Evolutionary conservation across 2,888 invertebrate species (phyloP).

Genomic region (Drosophila prostipennis): DNA sequence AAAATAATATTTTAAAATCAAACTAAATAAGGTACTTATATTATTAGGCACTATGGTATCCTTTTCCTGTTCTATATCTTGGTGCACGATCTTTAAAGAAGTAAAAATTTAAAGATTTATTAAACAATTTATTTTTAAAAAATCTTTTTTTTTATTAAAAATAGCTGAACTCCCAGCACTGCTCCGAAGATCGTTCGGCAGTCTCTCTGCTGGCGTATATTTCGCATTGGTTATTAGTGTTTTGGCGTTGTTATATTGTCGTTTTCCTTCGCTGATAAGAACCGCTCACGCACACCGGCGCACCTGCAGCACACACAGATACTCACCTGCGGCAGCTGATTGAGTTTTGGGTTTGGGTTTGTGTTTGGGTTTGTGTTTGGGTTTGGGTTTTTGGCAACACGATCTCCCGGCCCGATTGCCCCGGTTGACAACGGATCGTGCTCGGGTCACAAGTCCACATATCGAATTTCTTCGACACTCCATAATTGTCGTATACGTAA

Average conservation of each 20-base stretch:
- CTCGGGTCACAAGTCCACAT: constrained; percentile 70
- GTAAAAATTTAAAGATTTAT: no score
- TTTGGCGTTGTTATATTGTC: constrained; percentile 60
- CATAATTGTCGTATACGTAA: constrained; percentile 44
- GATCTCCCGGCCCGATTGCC: constrained; percentile 39
- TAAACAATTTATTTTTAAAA: no score
- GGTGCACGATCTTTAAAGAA: no score
- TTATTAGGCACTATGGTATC: no score
- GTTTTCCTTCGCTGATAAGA: constrained; percentile 74
- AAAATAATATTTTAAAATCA: no score
- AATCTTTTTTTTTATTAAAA: not conserved
- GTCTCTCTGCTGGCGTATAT: constrained; percentile 44
- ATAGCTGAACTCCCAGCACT: constrained; percentile 1
- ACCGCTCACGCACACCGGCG: constrained; percentile 4
- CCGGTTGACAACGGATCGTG: constrained; percentile 58
- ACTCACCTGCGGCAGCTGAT: constrained; percentile 46
- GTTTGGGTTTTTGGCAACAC: constrained; percentile 32
- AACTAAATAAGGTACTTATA: no score
- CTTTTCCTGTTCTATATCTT: no score
- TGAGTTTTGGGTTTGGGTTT: constrained; percentile 34
- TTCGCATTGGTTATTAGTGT: constrained; percentile 70
- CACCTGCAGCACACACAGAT: constrained; percentile 8
- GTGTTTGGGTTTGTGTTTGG: not conserved
- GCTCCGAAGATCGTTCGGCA: constrained; percentile 2
- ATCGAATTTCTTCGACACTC: constrained; percentile 53